A percentile compares a stretch with the other conserved stretches of the same genome.
These are phyloP conservation scores for Heteromormyrus szaboi DNA, from an alignment of 2,797 vertebrate species.

Conservation along the genomic window DNA sequence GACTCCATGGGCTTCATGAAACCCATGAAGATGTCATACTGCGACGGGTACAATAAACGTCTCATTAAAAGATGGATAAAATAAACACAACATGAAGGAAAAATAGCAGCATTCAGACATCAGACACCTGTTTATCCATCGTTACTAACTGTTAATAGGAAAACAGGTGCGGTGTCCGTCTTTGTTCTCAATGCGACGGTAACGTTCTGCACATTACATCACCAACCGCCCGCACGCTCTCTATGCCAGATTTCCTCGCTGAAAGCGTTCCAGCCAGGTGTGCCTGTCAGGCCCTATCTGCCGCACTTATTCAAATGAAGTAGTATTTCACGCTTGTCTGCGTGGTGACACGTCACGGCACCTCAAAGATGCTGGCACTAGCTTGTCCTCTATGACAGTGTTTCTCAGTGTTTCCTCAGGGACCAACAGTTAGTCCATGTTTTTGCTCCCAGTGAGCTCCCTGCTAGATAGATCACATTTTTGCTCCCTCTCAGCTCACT, in stretches of 20 bases:
- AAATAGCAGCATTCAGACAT: background rate
- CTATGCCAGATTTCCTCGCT: conserved; percentile 61
- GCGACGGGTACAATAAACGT: background rate
- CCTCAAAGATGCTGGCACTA: background rate
- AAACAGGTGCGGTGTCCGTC: conserved; percentile 59
- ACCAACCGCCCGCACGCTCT: conserved; percentile 54
- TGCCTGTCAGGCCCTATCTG: conserved; percentile 51
- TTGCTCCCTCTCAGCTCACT: background rate
- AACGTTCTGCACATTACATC: conserved; percentile 58
- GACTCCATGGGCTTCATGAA: background rate
- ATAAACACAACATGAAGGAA: background rate
- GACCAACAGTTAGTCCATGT: background rate
- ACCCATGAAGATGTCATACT: background rate
- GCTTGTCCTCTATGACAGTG: background rate
- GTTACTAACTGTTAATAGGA: conserved; percentile 52
- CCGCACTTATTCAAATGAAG: conserved; percentile 54
- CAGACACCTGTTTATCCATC: conserved; percentile 23
- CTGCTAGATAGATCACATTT: background rate
- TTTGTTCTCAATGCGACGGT: conserved; percentile 52
- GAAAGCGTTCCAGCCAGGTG: conserved; percentile 63
- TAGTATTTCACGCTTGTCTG: conserved; percentile 25
- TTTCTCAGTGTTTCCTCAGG: background rate
- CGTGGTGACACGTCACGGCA: conserved; percentile 29
- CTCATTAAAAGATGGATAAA: background rate
- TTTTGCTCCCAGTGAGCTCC: background rate